Conservation (phyloP, 2,888 invertebrate genomes). For the Cryptocephalus moraei region DNA sequence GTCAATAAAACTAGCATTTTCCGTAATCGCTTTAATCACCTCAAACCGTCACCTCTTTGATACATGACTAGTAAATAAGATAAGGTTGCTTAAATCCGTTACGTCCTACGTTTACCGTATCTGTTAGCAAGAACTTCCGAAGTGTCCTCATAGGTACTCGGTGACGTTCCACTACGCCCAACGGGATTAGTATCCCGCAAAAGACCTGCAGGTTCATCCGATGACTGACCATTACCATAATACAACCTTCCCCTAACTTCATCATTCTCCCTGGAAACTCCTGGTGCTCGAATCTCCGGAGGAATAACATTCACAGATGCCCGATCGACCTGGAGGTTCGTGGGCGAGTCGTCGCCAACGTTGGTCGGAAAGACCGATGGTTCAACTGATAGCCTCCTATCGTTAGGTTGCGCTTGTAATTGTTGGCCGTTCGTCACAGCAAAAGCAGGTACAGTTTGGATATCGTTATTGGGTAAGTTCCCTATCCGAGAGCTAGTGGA, state of each 20-base stretch:
- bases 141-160: neutral
- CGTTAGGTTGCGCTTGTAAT: too few relatives aligned
- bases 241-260: neutral
- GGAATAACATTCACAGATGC: constrained; percentile 12
- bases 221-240: neutral
- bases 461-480: too few relatives aligned
- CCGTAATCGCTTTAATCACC: too few relatives aligned
- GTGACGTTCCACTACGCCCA: neutral
- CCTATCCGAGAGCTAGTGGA: too few relatives aligned
- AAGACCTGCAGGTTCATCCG: neutral
- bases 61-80: constrained; percentile 4
- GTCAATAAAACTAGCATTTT: too few relatives aligned
- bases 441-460: too few relatives aligned
- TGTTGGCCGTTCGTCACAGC: too few relatives aligned
- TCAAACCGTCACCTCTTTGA: constrained; percentile 5
- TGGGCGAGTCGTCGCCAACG: neutral
- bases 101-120: constrained; percentile 10
- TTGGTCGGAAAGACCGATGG: neutral
- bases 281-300: constrained; percentile 11
- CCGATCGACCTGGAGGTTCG: neutral
- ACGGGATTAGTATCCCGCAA: constrained; percentile 8
- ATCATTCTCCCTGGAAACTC: neutral
- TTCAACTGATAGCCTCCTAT: too few relatives aligned
- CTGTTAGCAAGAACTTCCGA: constrained; percentile 10
- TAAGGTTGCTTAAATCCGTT: neutral